Conservation (phyloP, 1,140 invertebrate species). For the Phenacoccus solenopsis region DNA sequence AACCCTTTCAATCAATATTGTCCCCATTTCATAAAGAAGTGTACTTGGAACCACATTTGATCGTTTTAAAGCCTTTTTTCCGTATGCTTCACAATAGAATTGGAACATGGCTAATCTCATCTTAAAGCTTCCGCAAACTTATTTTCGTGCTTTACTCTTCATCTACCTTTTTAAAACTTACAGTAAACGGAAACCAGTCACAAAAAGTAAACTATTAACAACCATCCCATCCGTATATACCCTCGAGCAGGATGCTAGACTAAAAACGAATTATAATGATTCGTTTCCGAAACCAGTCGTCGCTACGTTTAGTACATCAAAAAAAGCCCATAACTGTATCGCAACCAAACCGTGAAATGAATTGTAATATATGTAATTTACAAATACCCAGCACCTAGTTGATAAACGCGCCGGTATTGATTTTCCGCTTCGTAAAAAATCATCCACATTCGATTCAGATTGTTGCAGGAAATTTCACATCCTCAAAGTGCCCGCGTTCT, state of each 20-base stretch:
- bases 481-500: neutral
- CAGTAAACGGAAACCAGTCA: neutral
- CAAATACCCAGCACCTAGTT: neutral
- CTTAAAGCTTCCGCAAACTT: too few relatives aligned
- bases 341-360: constrained; percentile 11
- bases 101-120: too few relatives aligned
- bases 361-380: neutral
- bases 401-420: neutral
- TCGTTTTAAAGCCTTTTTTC: too few relatives aligned
- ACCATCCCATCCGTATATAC: neutral
- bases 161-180: too few relatives aligned
- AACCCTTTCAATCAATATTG: too few relatives aligned
- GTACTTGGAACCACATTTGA: too few relatives aligned
- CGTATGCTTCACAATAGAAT: too few relatives aligned
- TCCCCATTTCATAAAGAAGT: too few relatives aligned
- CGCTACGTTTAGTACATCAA: neutral
- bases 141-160: too few relatives aligned
- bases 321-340: neutral
- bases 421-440: constrained; percentile 14
- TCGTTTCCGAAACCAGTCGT: neutral
- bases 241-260: neutral
- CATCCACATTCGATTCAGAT: neutral
- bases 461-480: neutral
- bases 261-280: constrained; percentile 13
- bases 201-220: neutral